phyloP scores from a whole-genome alignment of 2,797 vertebrate species.

The Sarcophilus harrisii region DNA sequence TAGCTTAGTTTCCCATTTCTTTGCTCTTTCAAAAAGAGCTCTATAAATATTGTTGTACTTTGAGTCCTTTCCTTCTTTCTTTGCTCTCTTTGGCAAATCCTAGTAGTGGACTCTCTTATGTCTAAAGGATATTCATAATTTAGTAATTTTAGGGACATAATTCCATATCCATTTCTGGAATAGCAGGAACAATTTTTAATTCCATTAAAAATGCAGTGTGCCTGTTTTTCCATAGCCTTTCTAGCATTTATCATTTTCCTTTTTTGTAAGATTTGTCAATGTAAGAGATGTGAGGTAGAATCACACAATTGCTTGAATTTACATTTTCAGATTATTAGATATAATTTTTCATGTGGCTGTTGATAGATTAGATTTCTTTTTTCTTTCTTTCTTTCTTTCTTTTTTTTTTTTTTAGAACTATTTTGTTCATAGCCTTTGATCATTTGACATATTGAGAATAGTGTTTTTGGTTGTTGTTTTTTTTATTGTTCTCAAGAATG shows the following conservation, averaged over 20 bases:
- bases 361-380: not conserved
- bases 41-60: not conserved
- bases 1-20: not conserved
- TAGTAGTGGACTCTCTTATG: not conserved
- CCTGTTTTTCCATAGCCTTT: not conserved
- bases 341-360: not conserved
- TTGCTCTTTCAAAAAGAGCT: not conserved
- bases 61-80: not conserved
- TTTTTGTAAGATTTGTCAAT: not conserved
- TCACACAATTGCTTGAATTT: not conserved
- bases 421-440: not conserved
- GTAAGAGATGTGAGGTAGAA: not conserved
- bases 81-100: not conserved
- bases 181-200: not conserved
- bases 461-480: not conserved
- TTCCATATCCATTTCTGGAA: not conserved
- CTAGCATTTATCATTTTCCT: no score
- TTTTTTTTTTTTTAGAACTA: not conserved
- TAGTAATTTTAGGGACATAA: not conserved
- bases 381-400: no score
- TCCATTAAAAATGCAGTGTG: not conserved
- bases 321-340: not conserved
- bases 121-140: not conserved
- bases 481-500: not conserved
- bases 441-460: not conserved